A percentile compares a stretch with the other conserved stretches of the same genome.
phyloP scores from a whole-genome alignment of 2,797 vertebrate species.

The Neosilurus mollespiculum region DNA sequence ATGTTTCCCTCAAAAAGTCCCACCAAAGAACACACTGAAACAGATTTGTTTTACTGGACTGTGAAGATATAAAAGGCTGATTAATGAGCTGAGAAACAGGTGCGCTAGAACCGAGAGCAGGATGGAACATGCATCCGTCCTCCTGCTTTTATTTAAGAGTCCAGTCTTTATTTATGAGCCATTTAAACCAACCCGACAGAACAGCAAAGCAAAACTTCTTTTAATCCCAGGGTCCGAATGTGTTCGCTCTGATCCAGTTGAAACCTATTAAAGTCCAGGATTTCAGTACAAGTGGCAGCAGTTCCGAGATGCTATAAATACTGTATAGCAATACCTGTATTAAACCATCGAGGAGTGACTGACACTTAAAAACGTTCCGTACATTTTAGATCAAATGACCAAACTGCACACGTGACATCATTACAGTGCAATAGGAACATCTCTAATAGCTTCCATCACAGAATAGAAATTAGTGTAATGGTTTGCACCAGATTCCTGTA shows the following conservation, averaged over 20 bases:
- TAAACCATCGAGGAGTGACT: background rate
- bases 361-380: background rate
- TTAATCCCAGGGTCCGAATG: background rate
- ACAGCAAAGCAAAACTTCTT: background rate
- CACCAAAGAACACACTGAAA: background rate
- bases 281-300: background rate
- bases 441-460: background rate
- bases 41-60: background rate
- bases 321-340: background rate
- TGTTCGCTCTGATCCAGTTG: background rate
- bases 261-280: background rate
- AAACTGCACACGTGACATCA: background rate
- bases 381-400: background rate
- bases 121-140: background rate
- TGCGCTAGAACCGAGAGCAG: background rate
- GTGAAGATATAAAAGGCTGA: background rate
- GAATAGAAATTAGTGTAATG: background rate
- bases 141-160: background rate
- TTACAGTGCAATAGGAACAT: background rate
- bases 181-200: background rate
- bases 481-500: background rate
- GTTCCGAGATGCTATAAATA: background rate
- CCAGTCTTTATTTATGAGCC: background rate
- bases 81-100: background rate
- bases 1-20: background rate